Evolutionary conservation across 2,888 invertebrate species (phyloP), one percentile per base, ranked within the genome.

Genomic region (Steinernema hermaphroditum): DNA sequence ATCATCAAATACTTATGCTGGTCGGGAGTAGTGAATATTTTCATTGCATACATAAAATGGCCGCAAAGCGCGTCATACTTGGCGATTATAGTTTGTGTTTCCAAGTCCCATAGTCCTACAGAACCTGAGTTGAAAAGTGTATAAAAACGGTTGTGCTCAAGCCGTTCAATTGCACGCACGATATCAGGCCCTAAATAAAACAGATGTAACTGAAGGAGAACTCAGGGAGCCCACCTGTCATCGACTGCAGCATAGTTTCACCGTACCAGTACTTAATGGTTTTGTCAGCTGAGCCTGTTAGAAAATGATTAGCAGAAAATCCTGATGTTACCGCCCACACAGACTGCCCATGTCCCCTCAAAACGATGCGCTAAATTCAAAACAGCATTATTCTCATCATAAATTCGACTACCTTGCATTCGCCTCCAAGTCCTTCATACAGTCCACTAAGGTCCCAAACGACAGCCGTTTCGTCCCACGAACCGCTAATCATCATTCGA

Each of bases 231-330:
- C 71, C 82, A 91, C 92, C 93, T 87, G 89, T 90, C 44, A 93
- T 89, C 71, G 91, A 90, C 72, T 89, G 90, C 72, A 92, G 87
- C 80, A 91, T 89, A 75, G 90, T 90, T 2, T 93, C 93, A 81
- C 91, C 89, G 8, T 86, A 90, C 95, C 95, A 96, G 32, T 94
- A 88, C 80, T 91, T 92, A 72, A 97, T 92, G 12, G 91, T 91
- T 88, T 93, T 94, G 88, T 98, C 97, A 19, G 96, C 97, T 0
- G 94, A 93, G 0, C 92, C 96, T 16, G 96, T 95, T 0, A 93
- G 90, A 80, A 92, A 81, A 27, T 49, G 37, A 19, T 77, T 73
- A 19, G 46, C 16, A 1, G 74, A 72, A 0, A 74, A 70, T 34
- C 78, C 74, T 1, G 79, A 84, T 8, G 88, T 87, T 22, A 90